Evolutionary conservation across 37 sponge, comb jelly and placozoan genomes (phyloP).

Genomic region (Geodia barretti): DNA sequence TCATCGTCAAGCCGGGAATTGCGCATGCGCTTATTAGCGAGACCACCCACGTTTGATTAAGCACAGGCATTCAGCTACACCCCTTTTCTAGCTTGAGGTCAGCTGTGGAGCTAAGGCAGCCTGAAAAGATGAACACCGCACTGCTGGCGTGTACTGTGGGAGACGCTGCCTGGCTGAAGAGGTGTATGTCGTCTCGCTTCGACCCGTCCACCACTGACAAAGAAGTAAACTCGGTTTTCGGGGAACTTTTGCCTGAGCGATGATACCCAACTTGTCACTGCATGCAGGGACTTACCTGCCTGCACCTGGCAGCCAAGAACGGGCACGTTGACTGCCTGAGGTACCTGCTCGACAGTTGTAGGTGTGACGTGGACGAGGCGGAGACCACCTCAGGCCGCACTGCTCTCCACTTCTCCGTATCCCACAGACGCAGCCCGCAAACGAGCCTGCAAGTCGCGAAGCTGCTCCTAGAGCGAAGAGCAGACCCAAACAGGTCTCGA

Average conservation of each 20-base stretch:
- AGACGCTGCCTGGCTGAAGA: constrained; percentile 69
- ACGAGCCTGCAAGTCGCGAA: constrained; percentile 45
- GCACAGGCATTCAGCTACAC: background rate
- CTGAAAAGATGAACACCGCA: constrained; percentile 19
- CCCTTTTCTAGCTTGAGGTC: background rate
- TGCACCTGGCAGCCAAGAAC: constrained; percentile 70
- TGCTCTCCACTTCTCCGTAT: constrained; percentile 54
- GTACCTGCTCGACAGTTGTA: constrained; percentile 57
- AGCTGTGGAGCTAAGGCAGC: too few relatives aligned
- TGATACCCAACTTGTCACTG: too few relatives aligned
- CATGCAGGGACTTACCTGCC: constrained; percentile 50
- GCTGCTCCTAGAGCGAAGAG: constrained; percentile 55
- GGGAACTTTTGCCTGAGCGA: too few relatives aligned
- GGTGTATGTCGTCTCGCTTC: constrained; percentile 33
- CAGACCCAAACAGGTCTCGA: constrained; percentile 61
- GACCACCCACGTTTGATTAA: background rate
- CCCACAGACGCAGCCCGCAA: background rate
- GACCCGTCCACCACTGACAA: constrained; percentile 4
- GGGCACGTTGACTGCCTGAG: constrained; percentile 47
- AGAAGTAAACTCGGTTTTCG: constrained; percentile 18
- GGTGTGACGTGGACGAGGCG: constrained; percentile 26
- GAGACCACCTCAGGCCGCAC: constrained; percentile 17
- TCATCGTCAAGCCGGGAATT: too few relatives aligned
- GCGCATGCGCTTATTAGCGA: too few relatives aligned
- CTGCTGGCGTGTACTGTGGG: constrained; percentile 69